Evolutionary conservation across 2,888 invertebrate species (phyloP), one percentile per base, ranked within the genome.

Genomic region (Nephrotoma flavescens): DNA sequence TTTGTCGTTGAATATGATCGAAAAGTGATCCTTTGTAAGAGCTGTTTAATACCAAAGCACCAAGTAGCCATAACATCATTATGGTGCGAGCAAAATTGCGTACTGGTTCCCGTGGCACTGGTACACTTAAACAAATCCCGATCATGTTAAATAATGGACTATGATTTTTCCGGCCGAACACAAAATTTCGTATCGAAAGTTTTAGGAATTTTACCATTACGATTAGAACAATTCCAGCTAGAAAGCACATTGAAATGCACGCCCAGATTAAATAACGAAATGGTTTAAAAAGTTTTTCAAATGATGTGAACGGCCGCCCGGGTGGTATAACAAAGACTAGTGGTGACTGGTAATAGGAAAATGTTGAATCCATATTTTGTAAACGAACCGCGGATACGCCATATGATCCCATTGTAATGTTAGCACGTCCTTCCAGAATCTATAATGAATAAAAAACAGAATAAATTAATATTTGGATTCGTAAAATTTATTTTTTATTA

Each of bases 371-470:
- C 42, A 86, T 42, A 89, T 89, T 0, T 4, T 87, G 52, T 42
- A 86, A 31, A 11, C 86, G 52, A 12, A 4, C 42, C 0, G 87
- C 71, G 0, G 89, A 89, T 19, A 89, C 89, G 87, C 41, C 89
- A 89, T 5, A 89, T 0, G 89, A 90, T 0, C 91, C 91, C n/a
- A 91, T 88, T 0, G 89, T 89, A 0, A 91, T 85, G 6, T 90
- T 88, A 7, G 89, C 89, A 11, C 83, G 45, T 0, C 88, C 88
- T 0, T 87, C 31, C 0, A 88, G 87, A 12, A 91, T 86, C 90
- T 91, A 19, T 19, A 87, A 31, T 31, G 0, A 87, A 44, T 31
- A 41, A 85, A n/a, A 44, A 44, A 86, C 12, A 83, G 44, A 85
- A 85, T 19, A 44, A 85, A 42, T n/a, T n/a, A n/a, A 15, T 85